Evolutionary conservation across 2,888 invertebrate species (phyloP), one percentile per base, ranked within the genome.

Genomic region (Idaea biselata): DNA sequence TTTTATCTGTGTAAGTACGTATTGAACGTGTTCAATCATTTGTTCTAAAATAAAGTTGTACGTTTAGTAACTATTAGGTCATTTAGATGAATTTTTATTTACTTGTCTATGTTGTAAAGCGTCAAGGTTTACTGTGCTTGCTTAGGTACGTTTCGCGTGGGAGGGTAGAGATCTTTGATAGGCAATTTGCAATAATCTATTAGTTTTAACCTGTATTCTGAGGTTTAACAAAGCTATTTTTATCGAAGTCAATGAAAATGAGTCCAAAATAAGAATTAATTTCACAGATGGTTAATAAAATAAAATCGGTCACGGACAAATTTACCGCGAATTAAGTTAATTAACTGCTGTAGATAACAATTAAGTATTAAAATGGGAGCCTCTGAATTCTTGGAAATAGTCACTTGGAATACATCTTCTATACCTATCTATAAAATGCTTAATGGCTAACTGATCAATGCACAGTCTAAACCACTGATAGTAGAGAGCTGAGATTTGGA

Each of bases 31-130:
- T 44, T 14, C 44, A 44, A 44, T 44, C 44, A 44, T 44, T 44
- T 44, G 44, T 44, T 44, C 5, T 44, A 44, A 11, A 14, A 44
- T 14, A 44, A 14, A 44, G 25, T 25, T 25, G 25, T 25, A 3
- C 25, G 25, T 44, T 44, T 44, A 8, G 44, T 44, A 44, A 11
- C 44, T 8, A 44, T 44, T 44, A 44, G 44, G 44, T 44, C 44
- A 44, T 44, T 44, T 44, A 11, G 44, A 44, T 14, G 44, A 44
- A 44, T 44, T 44, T 44, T 44, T 44, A 44, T 44, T 44, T 44
- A 44, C 44, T 44, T 44, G 44, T 44, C 44, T 44, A 44, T 44
- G 44, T 44, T 44, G 44, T 44, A 44, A 44, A 44, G 44, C 44
- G 14, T 44, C 44, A 44, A 44, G 44, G 44, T 44, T 44, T 44